Conservation (phyloP, 2,113 vertebrate genomes). For the Montifringilla adamsi region DNA sequence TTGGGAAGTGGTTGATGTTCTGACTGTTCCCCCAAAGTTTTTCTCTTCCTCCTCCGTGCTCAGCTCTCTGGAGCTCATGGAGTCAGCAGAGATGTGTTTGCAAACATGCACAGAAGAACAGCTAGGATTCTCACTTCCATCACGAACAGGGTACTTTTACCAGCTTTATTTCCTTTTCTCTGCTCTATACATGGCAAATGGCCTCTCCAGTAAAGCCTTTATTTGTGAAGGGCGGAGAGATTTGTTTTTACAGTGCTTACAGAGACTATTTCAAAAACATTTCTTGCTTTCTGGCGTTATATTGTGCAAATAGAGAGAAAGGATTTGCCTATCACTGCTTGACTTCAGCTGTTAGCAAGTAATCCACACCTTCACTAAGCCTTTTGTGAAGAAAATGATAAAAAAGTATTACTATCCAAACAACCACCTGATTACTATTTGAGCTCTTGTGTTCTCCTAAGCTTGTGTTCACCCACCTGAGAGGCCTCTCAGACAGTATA, state of each 20-base stretch:
- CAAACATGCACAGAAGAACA: not conserved
- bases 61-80: not conserved
- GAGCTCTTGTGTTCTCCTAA: not conserved
- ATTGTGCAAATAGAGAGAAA: conserved; percentile 28
- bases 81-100: not conserved
- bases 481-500: not conserved
- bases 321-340: not conserved
- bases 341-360: conserved; percentile 43
- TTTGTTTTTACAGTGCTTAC: conserved; percentile 11
- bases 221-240: conserved; percentile 38
- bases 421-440: conserved; percentile 9
- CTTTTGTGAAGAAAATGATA: conserved; percentile 37
- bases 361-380: conserved; percentile 40
- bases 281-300: not conserved
- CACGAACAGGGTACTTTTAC: not conserved
- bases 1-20: not conserved
- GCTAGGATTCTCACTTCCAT: not conserved
- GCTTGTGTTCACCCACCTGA: not conserved
- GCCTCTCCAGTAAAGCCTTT: conserved; percentile 4
- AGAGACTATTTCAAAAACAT: conserved; percentile 3
- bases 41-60: not conserved
- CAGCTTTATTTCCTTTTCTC: not conserved
- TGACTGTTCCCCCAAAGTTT: not conserved
- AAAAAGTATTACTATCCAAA: conserved; percentile 39
- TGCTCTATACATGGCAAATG: not conserved